Conservation (phyloP, 2,113 vertebrate species). For the Gallinago paraguaiae region DNA sequence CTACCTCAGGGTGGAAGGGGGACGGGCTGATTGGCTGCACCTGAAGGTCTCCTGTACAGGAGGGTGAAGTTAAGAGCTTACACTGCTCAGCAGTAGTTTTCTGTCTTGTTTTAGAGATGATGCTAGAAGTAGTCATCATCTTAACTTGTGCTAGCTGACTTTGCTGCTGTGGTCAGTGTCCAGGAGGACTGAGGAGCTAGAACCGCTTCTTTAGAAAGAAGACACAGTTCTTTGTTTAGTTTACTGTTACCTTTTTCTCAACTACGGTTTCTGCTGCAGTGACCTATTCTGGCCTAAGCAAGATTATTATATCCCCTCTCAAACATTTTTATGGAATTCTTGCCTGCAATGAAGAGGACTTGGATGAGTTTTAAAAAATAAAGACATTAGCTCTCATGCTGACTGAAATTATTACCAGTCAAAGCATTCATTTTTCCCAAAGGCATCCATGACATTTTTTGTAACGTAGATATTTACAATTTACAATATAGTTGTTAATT, state of each 20-base stretch:
- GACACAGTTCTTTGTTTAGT: neutral
- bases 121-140: neutral
- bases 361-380: neutral
- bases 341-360: neutral
- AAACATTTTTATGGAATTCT: neutral
- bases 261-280: neutral
- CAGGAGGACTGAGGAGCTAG: neutral
- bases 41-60: accelerated
- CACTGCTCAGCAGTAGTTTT: neutral
- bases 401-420: neutral
- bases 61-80: neutral
- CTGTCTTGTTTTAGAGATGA: neutral
- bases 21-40: accelerated
- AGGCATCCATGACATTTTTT: neutral
- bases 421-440: neutral
- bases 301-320: neutral
- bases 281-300: neutral
- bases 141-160: neutral
- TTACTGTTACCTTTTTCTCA: neutral
- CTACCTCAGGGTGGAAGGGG: neutral
- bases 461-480: neutral
- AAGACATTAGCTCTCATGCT: neutral
- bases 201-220: neutral
- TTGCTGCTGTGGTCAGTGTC: neutral
- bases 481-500: neutral